A percentile compares a stretch with the other conserved stretches of the same genome.
Evolutionary conservation across 2,113 vertebrate species (phyloP).

Genomic region (Spermophilus dauricus): DNA sequence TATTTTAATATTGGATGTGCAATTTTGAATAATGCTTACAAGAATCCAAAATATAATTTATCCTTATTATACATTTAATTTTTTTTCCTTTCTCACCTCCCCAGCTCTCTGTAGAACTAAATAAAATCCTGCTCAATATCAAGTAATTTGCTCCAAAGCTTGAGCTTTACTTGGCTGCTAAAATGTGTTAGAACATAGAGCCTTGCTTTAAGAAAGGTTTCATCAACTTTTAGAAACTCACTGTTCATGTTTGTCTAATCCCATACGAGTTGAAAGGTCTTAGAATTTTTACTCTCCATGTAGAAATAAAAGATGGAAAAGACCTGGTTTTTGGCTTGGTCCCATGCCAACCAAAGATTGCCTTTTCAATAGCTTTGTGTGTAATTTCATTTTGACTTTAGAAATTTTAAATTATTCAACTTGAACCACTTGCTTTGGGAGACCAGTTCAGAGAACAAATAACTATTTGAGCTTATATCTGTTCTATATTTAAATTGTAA

Average conservation of each 20-base stretch:
- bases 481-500: constrained; percentile 61
- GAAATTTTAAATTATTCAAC: constrained; percentile 59
- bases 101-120: neutral
- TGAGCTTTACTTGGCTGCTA: neutral
- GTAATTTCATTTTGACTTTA: constrained; percentile 62
- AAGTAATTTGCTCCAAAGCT: constrained; percentile 19
- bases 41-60: constrained; percentile 42
- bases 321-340: neutral
- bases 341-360: constrained; percentile 24
- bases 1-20: neutral
- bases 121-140: neutral
- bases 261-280: neutral
- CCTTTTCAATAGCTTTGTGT: constrained; percentile 12
- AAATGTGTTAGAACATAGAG: constrained; percentile 20
- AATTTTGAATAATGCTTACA: constrained; percentile 22
- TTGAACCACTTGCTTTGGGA: constrained; percentile 46
- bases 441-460: constrained; percentile 54
- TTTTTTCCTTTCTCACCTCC: neutral
- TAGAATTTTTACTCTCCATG: constrained; percentile 36
- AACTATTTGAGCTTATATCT: constrained; percentile 18
- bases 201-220: neutral
- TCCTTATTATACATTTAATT: neutral
- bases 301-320: constrained; percentile 44
- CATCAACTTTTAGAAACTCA: constrained; percentile 16
- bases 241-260: constrained; percentile 50